Evolutionary conservation across 2,888 invertebrate genomes (phyloP).

Genomic region (Lasioglossum calceatum): DNA sequence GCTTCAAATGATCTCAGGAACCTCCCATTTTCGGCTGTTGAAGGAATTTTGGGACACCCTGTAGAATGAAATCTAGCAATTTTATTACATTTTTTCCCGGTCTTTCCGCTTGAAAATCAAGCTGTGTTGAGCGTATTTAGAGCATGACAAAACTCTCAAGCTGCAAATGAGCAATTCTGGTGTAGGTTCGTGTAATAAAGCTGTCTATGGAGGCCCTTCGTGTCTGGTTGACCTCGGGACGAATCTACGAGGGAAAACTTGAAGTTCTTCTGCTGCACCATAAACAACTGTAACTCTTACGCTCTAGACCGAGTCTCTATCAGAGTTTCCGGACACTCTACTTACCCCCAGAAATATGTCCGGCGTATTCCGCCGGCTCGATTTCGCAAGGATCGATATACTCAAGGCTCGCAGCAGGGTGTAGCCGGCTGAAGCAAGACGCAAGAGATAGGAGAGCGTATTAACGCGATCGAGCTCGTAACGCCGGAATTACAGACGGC

Average conservation of each 20-base stretch:
- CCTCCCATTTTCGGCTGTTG: no score
- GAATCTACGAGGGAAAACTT: neutral
- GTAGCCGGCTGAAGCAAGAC: slow-evolving; percentile 17
- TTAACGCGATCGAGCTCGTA: slow-evolving; percentile 73
- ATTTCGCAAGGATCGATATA: neutral
- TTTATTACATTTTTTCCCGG: neutral
- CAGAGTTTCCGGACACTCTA: neutral
- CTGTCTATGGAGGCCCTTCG: neutral
- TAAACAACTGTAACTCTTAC: neutral
- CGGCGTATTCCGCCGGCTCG: neutral
- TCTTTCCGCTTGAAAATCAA: neutral
- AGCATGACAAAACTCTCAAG: neutral
- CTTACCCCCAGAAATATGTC: neutral
- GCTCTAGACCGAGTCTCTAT: neutral
- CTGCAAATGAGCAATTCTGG: neutral
- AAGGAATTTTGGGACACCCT: no score
- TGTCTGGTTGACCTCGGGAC: neutral
- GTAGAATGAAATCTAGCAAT: no score
- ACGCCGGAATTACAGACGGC: slow-evolving; percentile 70
- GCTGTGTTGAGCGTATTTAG: neutral
- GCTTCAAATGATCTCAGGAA: no score
- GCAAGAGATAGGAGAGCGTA: slow-evolving; percentile 44
- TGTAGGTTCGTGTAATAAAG: neutral
- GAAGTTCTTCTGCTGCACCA: neutral
- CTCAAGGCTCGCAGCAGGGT: neutral